phyloP scores from a whole-genome alignment of 37 sponge, comb jelly and placozoan species.

The Eunapius fragilis region DNA sequence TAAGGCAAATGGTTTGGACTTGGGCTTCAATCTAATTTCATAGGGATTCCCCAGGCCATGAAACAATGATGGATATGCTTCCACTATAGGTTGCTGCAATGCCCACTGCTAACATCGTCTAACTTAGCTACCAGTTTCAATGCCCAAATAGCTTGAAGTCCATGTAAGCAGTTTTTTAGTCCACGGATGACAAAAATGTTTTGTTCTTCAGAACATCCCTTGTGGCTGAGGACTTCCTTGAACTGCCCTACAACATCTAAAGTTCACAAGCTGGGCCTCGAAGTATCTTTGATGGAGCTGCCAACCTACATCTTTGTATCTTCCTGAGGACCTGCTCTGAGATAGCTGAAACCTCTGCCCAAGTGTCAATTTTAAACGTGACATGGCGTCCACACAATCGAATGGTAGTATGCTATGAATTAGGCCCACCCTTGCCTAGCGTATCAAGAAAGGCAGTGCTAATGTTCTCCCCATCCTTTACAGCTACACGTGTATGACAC shows the following conservation, averaged over 20 bases:
- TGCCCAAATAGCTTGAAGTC: slow-evolving; percentile 26
- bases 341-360: slow-evolving; percentile 40
- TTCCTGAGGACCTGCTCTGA: slow-evolving; percentile 1
- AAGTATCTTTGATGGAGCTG: slow-evolving; percentile 12
- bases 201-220: neutral
- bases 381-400: neutral
- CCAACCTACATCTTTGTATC: neutral
- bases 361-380: slow-evolving; percentile 45
- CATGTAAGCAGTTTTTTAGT: slow-evolving; percentile 18
- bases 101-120: neutral
- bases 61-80: slow-evolving; percentile 10
- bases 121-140: slow-evolving; percentile 14
- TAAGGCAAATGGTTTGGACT: too few relatives aligned
- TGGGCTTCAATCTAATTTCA: too few relatives aligned
- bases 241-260: slow-evolving; percentile 29
- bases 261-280: slow-evolving; percentile 38
- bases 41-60: too few relatives aligned
- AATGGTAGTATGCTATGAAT: neutral
- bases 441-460: neutral
- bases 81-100: neutral
- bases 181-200: slow-evolving; percentile 20
- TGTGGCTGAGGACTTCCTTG: neutral
- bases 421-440: neutral
- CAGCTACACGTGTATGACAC: neutral
- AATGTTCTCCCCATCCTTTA: neutral